Base-by-base conservation (phyloP, 2,888 invertebrate species). In the Eilema sororculum region DNA sequence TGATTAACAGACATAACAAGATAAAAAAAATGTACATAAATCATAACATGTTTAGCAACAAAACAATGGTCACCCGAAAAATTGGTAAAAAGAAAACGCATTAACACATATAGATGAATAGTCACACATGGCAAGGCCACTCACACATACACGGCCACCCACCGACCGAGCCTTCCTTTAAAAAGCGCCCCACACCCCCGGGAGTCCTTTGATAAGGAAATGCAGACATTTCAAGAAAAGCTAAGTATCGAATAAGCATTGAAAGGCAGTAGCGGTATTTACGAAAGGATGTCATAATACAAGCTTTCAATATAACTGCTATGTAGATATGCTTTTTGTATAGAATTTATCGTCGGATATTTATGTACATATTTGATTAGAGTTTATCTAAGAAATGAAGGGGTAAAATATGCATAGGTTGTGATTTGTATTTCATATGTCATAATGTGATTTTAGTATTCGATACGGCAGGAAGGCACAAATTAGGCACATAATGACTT, bases 21-120 rank as follows among this genome's bases (percentile, higher is more conserved):
- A 52, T 52, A 52, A 52, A 52, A 52, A n/a, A n/a, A 52, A 62
- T 13, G 20, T 57, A 22, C 13, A 68, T 62, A 62, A 66, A 61
- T 57, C 59, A 65, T 30, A 60, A 33, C 28, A 24, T 30, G 46
- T 25, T 9, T 16, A 30, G 25, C 20, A 65, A 24, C 1, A 41
- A 68, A 72, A 66, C 33, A 58, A 77, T 81, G 82, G 92, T 85
- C 91, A 91, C 91, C 90, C 86, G 84, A 91, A 90, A 94, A 94
- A 94, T 95, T 95, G 94, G 94, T 95, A 95, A 95, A 95, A 95
- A 95, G 94, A 95, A 95, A 95, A 95, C 95, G 94, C 95, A 95
- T 95, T 95, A 95, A 94, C 95, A 95, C 95, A 94, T 95, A 95
- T 95, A 95, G 91, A 93, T 93, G 93, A 94, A 88, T 91, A 90